These are phyloP conservation scores for Ctena decussata DNA, from an alignment of 2,888 invertebrate genomes.

Conservation along the genomic window DNA sequence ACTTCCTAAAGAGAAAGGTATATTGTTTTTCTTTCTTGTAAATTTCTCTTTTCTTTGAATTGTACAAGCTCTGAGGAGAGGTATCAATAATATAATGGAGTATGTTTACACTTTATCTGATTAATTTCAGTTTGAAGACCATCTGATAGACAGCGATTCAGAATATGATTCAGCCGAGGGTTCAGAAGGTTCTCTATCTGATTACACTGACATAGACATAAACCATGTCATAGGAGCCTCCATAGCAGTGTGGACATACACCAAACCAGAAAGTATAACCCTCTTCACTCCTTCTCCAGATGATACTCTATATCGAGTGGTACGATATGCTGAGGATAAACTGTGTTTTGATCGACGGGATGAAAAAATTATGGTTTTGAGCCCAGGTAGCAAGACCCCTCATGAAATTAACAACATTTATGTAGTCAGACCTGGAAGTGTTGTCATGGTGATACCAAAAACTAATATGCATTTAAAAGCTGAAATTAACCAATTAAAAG, in stretches of 20 bases:
- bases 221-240: constrained; percentile 69
- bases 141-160: background rate
- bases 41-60: too few relatives aligned
- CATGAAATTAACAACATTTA: constrained; percentile 71
- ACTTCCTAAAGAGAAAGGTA: too few relatives aligned
- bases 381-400: constrained; percentile 73
- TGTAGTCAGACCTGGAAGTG: constrained; percentile 71
- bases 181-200: constrained; percentile 58
- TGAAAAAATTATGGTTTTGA: constrained; percentile 75
- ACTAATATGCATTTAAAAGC: constrained; percentile 65
- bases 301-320: constrained; percentile 69
- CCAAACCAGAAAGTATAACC: constrained; percentile 71
- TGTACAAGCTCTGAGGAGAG: too few relatives aligned
- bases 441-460: constrained; percentile 76
- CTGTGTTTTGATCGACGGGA: constrained; percentile 71
- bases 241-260: constrained; percentile 77
- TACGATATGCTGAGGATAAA: constrained; percentile 72
- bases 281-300: constrained; percentile 75
- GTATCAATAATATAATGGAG: too few relatives aligned
- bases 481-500: constrained; percentile 75
- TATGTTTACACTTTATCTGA: too few relatives aligned
- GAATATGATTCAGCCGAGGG: constrained; percentile 41
- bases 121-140: background rate
- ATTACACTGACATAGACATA: constrained; percentile 65
- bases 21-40: too few relatives aligned